phyloP scores from a whole-genome alignment of 92 coral and sea anemone genomes.

The Paramuricea clavata region DNA sequence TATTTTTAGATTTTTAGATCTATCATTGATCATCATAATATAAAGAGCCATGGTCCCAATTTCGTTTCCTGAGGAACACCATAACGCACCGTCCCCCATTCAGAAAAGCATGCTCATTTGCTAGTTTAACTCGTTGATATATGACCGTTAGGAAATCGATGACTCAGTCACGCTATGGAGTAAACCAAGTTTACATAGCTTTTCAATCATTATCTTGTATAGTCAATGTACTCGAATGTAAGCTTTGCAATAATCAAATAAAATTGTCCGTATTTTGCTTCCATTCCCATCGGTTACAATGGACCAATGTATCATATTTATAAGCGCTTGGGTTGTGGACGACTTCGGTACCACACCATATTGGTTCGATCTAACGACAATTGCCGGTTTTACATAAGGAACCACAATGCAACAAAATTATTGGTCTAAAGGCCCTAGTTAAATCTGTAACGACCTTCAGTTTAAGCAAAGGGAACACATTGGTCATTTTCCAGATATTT shows the following conservation, averaged over 20 bases:
- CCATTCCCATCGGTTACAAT: background rate
- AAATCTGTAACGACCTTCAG: constrained; percentile 40
- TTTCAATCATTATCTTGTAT: no score
- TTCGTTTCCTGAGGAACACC: background rate
- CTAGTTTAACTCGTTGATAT: no score
- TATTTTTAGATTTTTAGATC: no score
- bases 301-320: background rate
- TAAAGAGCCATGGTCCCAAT: no score
- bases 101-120: background rate
- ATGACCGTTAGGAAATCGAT: background rate
- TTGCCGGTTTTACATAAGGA: constrained; percentile 53
- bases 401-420: constrained; percentile 25
- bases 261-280: background rate
- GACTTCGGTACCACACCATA: background rate
- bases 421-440: constrained; percentile 61
- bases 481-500: constrained; percentile 53
- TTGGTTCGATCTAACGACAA: background rate
- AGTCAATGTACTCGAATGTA: no score
- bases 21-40: background rate
- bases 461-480: constrained; percentile 30
- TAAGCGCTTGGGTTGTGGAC: background rate
- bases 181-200: no score
- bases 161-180: background rate
- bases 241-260: no score
- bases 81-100: background rate